phyloP scores from a whole-genome alignment of 2,797 vertebrate genomes.

The Brachyalestes nurse region DNA sequence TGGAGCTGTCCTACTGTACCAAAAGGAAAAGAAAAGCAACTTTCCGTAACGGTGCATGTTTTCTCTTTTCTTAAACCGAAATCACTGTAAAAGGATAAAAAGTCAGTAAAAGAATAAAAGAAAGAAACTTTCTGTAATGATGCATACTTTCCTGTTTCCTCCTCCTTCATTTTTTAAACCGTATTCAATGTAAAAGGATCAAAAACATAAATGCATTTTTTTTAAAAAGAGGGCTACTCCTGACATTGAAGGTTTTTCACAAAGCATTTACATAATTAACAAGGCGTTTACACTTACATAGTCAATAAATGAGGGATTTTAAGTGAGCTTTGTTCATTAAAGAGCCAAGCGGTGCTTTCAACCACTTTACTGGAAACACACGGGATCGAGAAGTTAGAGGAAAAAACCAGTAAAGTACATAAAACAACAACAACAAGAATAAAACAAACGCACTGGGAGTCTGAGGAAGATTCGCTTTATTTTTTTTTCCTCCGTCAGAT shows the following conservation, averaged over 20 bases:
- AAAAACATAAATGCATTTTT: neutral
- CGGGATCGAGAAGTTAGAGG: neutral
- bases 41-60: too few species aligned
- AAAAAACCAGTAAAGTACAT: too few species aligned
- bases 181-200: neutral
- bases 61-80: too few species aligned
- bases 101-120: too few species aligned
- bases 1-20: neutral
- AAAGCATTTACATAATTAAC: slow-evolving; percentile 13
- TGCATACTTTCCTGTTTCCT: neutral
- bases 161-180: too few species aligned
- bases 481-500: too few species aligned
- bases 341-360: slow-evolving; percentile 6
- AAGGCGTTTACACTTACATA: too few species aligned
- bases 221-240: neutral
- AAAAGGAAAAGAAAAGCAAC: too few species aligned
- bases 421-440: too few species aligned
- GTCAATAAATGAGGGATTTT: slow-evolving; percentile 30
- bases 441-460: too few species aligned
- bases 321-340: slow-evolving; percentile 11
- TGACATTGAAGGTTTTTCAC: neutral
- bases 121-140: too few species aligned
- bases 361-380: neutral
- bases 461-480: neutral
- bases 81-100: too few species aligned